Evolutionary conservation across 2,797 vertebrate species (phyloP).

Genomic region (Pangasius macronema): DNA sequence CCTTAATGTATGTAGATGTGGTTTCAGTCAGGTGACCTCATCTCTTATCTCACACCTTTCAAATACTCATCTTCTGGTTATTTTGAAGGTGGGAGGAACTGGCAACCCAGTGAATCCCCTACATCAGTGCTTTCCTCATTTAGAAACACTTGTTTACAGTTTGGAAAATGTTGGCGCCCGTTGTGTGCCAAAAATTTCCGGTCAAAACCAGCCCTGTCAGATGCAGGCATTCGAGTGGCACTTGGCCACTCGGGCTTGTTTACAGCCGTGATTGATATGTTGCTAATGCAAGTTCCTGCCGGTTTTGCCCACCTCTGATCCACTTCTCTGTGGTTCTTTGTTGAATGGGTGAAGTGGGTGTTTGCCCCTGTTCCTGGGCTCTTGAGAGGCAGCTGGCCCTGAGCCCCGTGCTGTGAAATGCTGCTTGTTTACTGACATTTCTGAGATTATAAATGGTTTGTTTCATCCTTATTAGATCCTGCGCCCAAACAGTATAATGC

Average conservation of each 20-base stretch:
- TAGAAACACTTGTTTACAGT: conserved; percentile 43
- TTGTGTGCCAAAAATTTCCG: conserved; percentile 33
- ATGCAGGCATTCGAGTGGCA: background rate
- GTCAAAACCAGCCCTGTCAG: conserved; percentile 12
- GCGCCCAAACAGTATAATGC: background rate
- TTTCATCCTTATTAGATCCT: background rate
- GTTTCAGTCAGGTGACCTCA: background rate
- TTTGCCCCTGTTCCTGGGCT: background rate
- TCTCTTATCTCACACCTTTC: background rate
- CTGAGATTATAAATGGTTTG: background rate
- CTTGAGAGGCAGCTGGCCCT: background rate
- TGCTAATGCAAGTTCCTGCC: background rate
- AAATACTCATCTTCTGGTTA: background rate
- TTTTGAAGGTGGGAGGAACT: conserved; percentile 15
- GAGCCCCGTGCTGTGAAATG: background rate
- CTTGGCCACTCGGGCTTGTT: background rate
- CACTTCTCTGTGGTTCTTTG: background rate
- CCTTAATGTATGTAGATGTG: background rate
- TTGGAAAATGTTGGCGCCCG: background rate
- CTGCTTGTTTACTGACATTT: background rate
- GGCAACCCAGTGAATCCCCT: background rate
- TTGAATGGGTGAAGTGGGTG: background rate
- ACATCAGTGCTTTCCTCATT: conserved; percentile 21
- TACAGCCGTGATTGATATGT: background rate
- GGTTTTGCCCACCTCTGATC: background rate